A percentile compares a stretch with the other conserved stretches of the same genome.
Evolutionary conservation across 2,888 invertebrate genomes (phyloP).

Genomic region (Oegoconia quadripuncta): DNA sequence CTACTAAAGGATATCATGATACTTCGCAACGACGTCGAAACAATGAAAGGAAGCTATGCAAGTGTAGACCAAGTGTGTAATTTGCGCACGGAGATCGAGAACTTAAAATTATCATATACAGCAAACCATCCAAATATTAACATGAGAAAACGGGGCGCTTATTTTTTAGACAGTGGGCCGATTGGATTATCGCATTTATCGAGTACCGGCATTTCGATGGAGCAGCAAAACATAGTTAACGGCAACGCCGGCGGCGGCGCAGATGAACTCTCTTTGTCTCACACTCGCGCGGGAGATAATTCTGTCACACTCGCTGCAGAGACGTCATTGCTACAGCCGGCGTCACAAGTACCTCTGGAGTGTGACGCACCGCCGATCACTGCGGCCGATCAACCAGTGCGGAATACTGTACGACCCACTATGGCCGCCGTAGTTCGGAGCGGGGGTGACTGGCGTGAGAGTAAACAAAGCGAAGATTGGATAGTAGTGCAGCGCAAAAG

Average conservation of each 20-base stretch:
- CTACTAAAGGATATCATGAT: constrained; percentile 8
- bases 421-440: background rate
- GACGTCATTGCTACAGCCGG: no score
- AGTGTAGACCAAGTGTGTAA: background rate
- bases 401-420: background rate
- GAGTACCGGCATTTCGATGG: background rate
- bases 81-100: background rate
- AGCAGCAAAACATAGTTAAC: background rate
- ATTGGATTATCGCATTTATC: background rate
- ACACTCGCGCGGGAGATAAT: background rate
- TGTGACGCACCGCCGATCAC: background rate
- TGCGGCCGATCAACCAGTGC: no score
- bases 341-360: no score
- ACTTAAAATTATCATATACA: no score
- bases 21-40: background rate
- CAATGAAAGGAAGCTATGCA: background rate
- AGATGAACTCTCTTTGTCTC: background rate
- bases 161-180: constrained; percentile 3
- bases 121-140: background rate
- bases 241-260: background rate
- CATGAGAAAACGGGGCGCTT: background rate
- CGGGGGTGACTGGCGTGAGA: background rate
- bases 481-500: background rate
- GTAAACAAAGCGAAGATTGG: background rate
- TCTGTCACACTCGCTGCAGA: background rate